Evolutionary conservation across 2,888 invertebrate genomes (phyloP), one percentile per base, ranked within the genome.

Genomic region (Heliconius ismenius): DNA sequence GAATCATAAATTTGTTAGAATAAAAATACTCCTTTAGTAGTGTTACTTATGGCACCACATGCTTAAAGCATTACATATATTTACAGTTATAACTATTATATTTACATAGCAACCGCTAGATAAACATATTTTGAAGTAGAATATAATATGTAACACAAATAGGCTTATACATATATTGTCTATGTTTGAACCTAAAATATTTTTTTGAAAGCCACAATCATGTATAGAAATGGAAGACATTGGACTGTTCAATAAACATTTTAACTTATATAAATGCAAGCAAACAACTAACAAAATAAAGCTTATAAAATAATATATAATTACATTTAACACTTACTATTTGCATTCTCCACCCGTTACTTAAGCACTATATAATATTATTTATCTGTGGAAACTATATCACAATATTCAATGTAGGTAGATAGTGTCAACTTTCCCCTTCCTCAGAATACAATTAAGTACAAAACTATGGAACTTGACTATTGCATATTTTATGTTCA

Each of bases 1-100:
- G 65, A 70, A 69, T 77, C 74, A 68, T 10, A 70, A 74, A 75
- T 69, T 78, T 76, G 74, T 62, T 80, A 76, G 74, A 79, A 78
- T 78, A 88, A 84, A 87, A 87, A 89, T 89, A 89, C 87, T 89
- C 86, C 87, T 86, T 85, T 86, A 90, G 89, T 88, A 90, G 89
- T 91, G 89, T 90, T 89, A 89, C 87, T 88, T 92, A 94, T 94
- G 94, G 94, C 94, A 94, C 93, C 90, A 88, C 90, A 92, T 92
- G 93, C 94, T 93, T 92, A 91, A 81, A 94, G 92, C 93, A 93
- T 88, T 88, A 85, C 84, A 83, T 83, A 83, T 88, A 91, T 90
- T 85, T 89, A 90, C 88, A 90, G 80, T 83, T 74, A 74, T 69
- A 74, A 60, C 76, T 78, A 78, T 58, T 75, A 49, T 65, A 73